These are phyloP conservation scores for Vireo griseus DNA, from an alignment of 2,797 vertebrate species.

Conservation along the genomic window DNA sequence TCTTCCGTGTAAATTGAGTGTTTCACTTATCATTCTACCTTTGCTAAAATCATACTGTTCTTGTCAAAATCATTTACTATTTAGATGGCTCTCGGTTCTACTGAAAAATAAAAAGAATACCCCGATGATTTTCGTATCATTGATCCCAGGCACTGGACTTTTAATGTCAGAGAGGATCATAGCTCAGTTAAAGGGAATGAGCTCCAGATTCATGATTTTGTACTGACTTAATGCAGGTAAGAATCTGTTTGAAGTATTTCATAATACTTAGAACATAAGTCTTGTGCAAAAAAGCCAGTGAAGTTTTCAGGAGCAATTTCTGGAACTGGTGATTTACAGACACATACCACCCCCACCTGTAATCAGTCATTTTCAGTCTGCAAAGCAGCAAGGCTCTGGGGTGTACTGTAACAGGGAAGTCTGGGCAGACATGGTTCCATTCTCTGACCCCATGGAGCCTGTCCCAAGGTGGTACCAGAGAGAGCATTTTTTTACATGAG, in stretches of 20 bases:
- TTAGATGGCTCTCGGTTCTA: neutral
- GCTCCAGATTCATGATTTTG: neutral
- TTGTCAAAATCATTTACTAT: neutral
- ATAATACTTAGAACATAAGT: neutral
- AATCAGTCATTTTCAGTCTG: neutral
- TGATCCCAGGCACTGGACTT: neutral
- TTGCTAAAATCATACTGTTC: neutral
- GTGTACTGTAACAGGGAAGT: accelerated
- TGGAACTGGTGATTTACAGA: neutral
- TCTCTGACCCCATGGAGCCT: neutral
- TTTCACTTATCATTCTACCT: neutral
- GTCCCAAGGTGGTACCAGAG: neutral
- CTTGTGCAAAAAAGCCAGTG: neutral
- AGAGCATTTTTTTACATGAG: neutral
- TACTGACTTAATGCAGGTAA: neutral
- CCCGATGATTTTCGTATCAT: neutral
- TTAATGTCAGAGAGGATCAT: neutral
- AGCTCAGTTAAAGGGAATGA: neutral
- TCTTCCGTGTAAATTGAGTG: neutral
- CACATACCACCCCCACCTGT: neutral
- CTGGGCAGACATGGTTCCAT: neutral
- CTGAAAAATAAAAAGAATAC: neutral
- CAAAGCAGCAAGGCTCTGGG: neutral
- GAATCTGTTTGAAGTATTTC: neutral
- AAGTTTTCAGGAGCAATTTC: neutral